Percentiles rank a stretch among this genome's conserved stretches.
Evolutionary conservation across 2,797 vertebrate species (phyloP).

Genomic region (Chaetodon trifasciatus): DNA sequence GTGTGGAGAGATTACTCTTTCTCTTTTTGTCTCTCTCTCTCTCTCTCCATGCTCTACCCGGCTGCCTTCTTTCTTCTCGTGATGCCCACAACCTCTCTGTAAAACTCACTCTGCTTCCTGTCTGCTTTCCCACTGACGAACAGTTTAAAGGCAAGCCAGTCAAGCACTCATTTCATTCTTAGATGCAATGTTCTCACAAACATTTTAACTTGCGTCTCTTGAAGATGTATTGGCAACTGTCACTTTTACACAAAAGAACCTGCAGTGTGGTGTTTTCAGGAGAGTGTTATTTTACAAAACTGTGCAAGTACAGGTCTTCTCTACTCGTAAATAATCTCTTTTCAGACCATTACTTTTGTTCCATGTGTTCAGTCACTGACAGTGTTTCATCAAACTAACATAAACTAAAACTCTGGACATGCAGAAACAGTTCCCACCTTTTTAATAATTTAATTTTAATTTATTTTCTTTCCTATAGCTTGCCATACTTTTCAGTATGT

Average conservation of each 20-base stretch:
- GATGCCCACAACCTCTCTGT: slow-evolving; percentile 58
- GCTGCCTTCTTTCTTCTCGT: slow-evolving; percentile 55
- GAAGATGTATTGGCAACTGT: slow-evolving; percentile 22
- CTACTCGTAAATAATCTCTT: slow-evolving; percentile 2
- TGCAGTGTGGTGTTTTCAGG: slow-evolving; percentile 18
- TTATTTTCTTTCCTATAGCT: slow-evolving; percentile 59
- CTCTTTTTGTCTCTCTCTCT: slow-evolving; percentile 57
- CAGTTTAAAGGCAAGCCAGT: slow-evolving; percentile 37
- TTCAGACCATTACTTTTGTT: neutral
- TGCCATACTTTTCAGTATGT: slow-evolving; percentile 63
- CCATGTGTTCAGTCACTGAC: slow-evolving; percentile 8
- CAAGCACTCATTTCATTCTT: slow-evolving; percentile 21
- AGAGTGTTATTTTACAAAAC: slow-evolving; percentile 28
- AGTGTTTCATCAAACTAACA: slow-evolving; percentile 28
- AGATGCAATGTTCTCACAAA: slow-evolving; percentile 33
- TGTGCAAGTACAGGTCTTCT: slow-evolving; percentile 24
- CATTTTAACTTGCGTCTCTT: slow-evolving; percentile 38
- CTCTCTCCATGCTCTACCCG: slow-evolving; percentile 37
- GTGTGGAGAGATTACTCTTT: slow-evolving; percentile 73
- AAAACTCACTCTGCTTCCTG: slow-evolving; percentile 57
- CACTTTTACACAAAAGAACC: slow-evolving; percentile 17
- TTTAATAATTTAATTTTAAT: slow-evolving; percentile 22
- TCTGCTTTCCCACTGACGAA: slow-evolving; percentile 39
- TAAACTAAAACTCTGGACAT: slow-evolving; percentile 19
- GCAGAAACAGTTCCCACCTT: slow-evolving; percentile 12